A percentile compares a stretch with the other conserved stretches of the same genome.
Conservation (phyloP, 2,888 invertebrate genomes). For the Agrochola lychnidis region DNA sequence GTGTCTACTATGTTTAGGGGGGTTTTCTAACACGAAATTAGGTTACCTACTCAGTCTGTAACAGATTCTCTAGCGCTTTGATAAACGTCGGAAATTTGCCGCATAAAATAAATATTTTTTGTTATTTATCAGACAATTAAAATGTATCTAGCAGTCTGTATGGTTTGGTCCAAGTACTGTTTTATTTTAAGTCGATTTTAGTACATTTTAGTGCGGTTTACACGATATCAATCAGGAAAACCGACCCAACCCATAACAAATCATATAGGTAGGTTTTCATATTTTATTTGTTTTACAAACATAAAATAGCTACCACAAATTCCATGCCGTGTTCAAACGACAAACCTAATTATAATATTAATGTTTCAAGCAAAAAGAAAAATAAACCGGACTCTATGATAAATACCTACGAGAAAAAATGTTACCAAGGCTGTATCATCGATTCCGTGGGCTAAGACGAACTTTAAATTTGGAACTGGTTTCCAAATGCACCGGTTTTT, state of each 20-base stretch:
- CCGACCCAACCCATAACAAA: neutral
- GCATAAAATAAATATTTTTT: no score
- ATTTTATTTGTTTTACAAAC: neutral
- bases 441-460: conserved; percentile 58
- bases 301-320: conserved; percentile 28
- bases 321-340: conserved; percentile 22
- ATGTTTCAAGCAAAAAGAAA: conserved; percentile 39
- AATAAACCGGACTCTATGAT: conserved; percentile 55
- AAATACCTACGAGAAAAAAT: conserved; percentile 26
- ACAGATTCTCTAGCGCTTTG: neutral
- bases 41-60: no score
- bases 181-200: no score
- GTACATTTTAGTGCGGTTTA: neutral
- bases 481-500: conserved; percentile 71
- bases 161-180: no score
- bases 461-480: conserved; percentile 69
- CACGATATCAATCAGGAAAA: neutral
- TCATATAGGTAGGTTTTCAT: neutral
- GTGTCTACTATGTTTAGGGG: neutral
- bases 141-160: neutral
- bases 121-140: neutral
- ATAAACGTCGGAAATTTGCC: neutral
- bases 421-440: conserved; percentile 67
- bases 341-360: conserved; percentile 41
- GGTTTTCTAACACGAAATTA: rapidly evolving